These are phyloP conservation scores for Drosophila repletoides DNA, from an alignment of 1,140 invertebrate genomes.

Conservation along the genomic window DNA sequence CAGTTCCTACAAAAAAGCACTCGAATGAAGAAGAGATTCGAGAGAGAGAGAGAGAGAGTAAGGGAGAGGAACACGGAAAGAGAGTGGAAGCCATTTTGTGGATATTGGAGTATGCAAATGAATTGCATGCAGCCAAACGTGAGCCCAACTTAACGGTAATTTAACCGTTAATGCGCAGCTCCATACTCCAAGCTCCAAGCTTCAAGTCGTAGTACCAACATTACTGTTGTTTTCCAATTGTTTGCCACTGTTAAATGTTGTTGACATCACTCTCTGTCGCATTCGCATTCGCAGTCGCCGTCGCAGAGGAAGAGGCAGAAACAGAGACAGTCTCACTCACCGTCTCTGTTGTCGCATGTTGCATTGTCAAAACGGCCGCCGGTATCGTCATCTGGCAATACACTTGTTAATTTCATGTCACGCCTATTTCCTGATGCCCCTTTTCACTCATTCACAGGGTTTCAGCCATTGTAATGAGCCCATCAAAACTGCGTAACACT, in stretches of 20 bases:
- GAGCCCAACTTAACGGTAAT: slow-evolving; percentile 63
- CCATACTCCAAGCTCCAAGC: too few relatives aligned
- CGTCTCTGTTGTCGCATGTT: not conserved
- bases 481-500: too few relatives aligned
- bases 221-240: slow-evolving; percentile 3
- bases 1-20: too few relatives aligned
- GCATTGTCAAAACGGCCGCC: not conserved
- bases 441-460: too few relatives aligned
- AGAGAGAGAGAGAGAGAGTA: slow-evolving; percentile 12
- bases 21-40: too few relatives aligned
- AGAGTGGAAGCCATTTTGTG: slow-evolving; percentile 34
- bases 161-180: slow-evolving; percentile 59
- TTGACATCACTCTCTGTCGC: slow-evolving; percentile 58
- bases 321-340: too few relatives aligned
- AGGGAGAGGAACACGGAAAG: not conserved
- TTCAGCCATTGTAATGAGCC: too few relatives aligned
- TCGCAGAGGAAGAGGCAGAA: too few relatives aligned
- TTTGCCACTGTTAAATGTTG: slow-evolving; percentile 57
- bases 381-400: not conserved
- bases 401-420: not conserved
- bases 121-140: slow-evolving; percentile 58
- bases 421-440: too few relatives aligned
- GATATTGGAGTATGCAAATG: slow-evolving; percentile 51
- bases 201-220: slow-evolving; percentile 1
- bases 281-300: too few relatives aligned